Evolutionary conservation across 2,113 vertebrate species (phyloP).

Genomic region (Ammodytes marinus): DNA sequence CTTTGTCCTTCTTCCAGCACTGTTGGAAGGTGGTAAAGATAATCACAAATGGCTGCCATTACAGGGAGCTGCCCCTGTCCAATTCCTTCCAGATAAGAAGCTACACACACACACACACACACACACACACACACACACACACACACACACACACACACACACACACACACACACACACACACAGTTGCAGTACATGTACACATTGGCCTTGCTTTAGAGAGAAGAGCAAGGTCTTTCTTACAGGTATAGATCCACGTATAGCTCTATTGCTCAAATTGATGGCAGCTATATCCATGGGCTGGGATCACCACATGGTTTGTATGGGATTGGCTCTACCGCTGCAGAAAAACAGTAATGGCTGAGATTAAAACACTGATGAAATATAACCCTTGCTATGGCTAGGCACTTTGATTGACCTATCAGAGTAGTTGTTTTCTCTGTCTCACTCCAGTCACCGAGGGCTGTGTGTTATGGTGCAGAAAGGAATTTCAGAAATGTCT

Average conservation of each 20-base stretch:
- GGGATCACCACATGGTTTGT: slow-evolving; percentile 27
- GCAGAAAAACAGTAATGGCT: slow-evolving; percentile 43
- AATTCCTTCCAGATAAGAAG: slow-evolving; percentile 32
- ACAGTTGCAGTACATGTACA: slow-evolving; percentile 10
- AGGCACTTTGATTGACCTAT: slow-evolving; percentile 25
- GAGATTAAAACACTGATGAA: slow-evolving; percentile 39
- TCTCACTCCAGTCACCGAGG: neutral
- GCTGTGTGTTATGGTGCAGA: neutral
- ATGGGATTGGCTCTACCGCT: slow-evolving; percentile 44
- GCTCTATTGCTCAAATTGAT: slow-evolving; percentile 30
- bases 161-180: slow-evolving; percentile 1
- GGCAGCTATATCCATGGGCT: neutral
- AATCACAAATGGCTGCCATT: slow-evolving; percentile 46
- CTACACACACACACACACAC: slow-evolving; percentile 7
- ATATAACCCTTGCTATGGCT: neutral
- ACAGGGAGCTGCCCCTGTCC: slow-evolving; percentile 28
- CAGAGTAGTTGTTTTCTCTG: slow-evolving; percentile 12
- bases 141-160: slow-evolving; percentile 1
- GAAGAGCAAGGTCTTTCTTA: neutral
- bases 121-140: neutral
- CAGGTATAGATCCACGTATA: neutral
- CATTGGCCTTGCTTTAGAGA: slow-evolving; percentile 17
- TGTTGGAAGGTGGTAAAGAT: slow-evolving; percentile 1
- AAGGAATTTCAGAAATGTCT: neutral
- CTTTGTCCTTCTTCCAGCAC: neutral